These are phyloP conservation scores for Platyscapa corneri DNA, from an alignment of 1,140 invertebrate species.

Conservation along the genomic window DNA sequence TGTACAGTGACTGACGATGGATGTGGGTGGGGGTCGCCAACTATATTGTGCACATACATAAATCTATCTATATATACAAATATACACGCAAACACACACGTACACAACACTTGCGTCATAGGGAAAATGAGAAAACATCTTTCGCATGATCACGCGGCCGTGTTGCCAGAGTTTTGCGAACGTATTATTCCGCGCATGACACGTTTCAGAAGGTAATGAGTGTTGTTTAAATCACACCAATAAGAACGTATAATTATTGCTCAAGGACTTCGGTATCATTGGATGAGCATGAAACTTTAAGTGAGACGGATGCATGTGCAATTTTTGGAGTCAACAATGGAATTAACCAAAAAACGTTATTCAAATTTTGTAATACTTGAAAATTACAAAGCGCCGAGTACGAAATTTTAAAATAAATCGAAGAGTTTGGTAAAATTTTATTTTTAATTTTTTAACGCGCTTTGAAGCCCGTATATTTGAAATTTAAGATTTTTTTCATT, in stretches of 20 bases:
- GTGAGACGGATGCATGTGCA: neutral
- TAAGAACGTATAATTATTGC: conserved; percentile 29
- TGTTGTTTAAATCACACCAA: conserved; percentile 27
- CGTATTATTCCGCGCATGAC: conserved; percentile 29
- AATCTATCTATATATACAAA: too few species aligned
- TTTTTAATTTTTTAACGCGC: too few species aligned
- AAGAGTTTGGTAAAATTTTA: too few species aligned
- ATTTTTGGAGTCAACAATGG: neutral
- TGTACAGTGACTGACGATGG: neutral
- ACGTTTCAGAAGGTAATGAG: conserved; percentile 13
- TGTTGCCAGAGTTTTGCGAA: conserved; percentile 10
- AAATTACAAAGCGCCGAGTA: too few species aligned
- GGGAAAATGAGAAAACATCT: conserved; percentile 27
- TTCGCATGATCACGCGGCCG: conserved; percentile 33
- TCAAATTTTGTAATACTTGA: too few species aligned
- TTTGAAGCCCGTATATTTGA: too few species aligned
- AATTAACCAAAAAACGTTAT: too few species aligned
- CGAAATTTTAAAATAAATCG: too few species aligned
- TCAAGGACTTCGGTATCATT: neutral
- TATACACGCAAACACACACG: too few species aligned
- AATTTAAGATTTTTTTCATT: too few species aligned
- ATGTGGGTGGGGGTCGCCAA: conserved; percentile 5
- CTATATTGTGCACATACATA: conserved; percentile 1
- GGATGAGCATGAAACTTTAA: conserved; percentile 17
- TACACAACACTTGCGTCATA: conserved; percentile 28